Evolutionary conservation across 2,113 vertebrate species (phyloP).

Genomic region (Zeus faber): DNA sequence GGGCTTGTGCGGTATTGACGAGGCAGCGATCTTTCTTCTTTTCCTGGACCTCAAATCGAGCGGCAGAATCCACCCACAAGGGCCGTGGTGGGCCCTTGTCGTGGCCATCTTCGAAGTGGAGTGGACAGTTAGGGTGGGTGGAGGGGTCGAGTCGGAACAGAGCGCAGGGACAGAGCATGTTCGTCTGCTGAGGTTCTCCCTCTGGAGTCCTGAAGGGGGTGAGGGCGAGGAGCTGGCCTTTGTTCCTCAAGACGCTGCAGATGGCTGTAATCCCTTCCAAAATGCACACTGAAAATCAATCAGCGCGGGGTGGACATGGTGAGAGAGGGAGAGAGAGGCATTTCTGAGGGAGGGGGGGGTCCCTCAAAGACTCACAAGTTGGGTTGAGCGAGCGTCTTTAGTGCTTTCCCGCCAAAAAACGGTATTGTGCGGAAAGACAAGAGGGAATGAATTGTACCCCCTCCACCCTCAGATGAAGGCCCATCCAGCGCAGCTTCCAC

Average conservation of each 20-base stretch:
- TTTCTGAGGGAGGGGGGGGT: background rate
- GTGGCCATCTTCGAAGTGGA: slow-evolving; percentile 21
- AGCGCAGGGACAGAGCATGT: slow-evolving; percentile 53
- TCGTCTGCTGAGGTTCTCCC: slow-evolving; percentile 66
- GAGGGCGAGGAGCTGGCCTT: slow-evolving; percentile 58
- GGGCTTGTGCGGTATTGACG: no score
- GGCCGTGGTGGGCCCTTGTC: background rate
- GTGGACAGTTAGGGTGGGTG: slow-evolving; percentile 47
- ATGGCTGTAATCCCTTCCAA: slow-evolving; percentile 79
- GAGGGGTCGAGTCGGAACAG: slow-evolving; percentile 58
- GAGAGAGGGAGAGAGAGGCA: background rate
- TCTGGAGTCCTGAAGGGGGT: slow-evolving; percentile 61
- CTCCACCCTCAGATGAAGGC: no score
- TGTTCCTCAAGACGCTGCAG: slow-evolving; percentile 79
- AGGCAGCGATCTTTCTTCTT: no score
- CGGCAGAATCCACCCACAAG: no score
- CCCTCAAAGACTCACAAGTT: background rate
- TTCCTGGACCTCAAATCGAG: no score
- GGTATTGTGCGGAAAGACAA: background rate
- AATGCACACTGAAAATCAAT: slow-evolving; percentile 75
- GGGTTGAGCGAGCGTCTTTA: no score
- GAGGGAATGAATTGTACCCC: background rate
- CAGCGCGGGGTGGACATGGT: slow-evolving; percentile 21
- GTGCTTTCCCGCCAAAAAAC: no score
- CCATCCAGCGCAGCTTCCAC: no score